Evolutionary conservation across 2,888 invertebrate genomes (phyloP).

Genomic region (Eilema caniola): DNA sequence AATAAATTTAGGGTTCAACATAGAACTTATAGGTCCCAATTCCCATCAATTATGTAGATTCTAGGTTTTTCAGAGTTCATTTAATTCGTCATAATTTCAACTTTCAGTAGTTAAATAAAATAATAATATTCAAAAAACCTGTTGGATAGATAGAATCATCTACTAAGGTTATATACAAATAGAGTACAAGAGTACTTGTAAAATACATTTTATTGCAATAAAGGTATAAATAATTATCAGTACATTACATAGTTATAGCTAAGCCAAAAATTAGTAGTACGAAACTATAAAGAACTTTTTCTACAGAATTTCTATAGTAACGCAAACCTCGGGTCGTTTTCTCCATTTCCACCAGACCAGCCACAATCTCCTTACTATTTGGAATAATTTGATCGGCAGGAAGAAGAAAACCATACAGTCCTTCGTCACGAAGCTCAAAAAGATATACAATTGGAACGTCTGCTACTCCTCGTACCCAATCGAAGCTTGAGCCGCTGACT

Average conservation of each 20-base stretch:
- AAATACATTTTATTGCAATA: background rate
- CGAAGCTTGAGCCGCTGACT: slow-evolving; percentile 83
- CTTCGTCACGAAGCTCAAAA: slow-evolving; percentile 87
- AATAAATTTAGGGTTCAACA: no score
- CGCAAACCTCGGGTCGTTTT: slow-evolving; percentile 67
- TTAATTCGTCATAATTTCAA: no score
- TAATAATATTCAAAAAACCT: no score
- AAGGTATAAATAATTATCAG: background rate
- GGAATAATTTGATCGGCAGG: slow-evolving; percentile 84
- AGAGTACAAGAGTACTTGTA: background rate
- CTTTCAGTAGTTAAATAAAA: no score
- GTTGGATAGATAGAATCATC: no score
- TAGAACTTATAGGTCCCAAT: no score
- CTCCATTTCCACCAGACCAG: slow-evolving; percentile 82
- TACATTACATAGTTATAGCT: slow-evolving; percentile 40
- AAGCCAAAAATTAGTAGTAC: slow-evolving; percentile 34
- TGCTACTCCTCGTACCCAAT: slow-evolving; percentile 87
- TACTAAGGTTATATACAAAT: no score
- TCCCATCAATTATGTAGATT: no score
- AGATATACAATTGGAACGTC: slow-evolving; percentile 86
- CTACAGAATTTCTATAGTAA: slow-evolving; percentile 59
- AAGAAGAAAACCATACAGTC: slow-evolving; percentile 86
- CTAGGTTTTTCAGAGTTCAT: no score
- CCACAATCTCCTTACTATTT: slow-evolving; percentile 88
- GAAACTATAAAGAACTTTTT: slow-evolving; percentile 44